These are phyloP conservation scores for Halcyon badia DNA, from an alignment of 2,797 vertebrate species.

Conservation along the genomic window DNA sequence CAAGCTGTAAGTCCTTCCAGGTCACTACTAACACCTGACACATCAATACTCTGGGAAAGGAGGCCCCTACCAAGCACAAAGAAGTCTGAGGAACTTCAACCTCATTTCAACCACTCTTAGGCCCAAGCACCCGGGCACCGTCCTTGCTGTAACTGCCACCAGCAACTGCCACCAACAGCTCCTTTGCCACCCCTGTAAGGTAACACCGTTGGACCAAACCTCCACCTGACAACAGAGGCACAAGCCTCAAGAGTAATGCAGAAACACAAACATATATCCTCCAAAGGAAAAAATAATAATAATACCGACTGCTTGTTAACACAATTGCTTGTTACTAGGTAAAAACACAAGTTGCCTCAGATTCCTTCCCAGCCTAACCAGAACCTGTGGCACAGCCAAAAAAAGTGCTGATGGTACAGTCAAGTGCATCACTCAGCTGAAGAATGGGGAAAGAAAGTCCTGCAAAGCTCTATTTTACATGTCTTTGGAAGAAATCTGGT, in stretches of 20 bases:
- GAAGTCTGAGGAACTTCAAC: neutral
- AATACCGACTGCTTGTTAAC: neutral
- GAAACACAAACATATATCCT: fast-evolving
- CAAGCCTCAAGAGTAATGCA: fast-evolving
- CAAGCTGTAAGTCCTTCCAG: neutral
- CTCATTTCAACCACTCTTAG: neutral
- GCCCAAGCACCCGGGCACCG: neutral
- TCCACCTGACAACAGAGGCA: fast-evolving
- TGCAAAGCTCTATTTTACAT: fast-evolving
- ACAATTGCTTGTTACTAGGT: neutral
- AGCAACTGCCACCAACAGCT: neutral
- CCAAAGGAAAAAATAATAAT: neutral
- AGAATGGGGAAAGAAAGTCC: fast-evolving
- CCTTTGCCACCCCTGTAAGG: neutral
- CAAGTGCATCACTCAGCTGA: neutral
- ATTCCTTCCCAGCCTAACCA: neutral
- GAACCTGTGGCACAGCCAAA: neutral
- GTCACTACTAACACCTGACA: neutral
- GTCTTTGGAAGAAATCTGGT: neutral
- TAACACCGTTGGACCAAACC: neutral
- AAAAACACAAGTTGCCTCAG: neutral
- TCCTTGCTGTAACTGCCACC: neutral
- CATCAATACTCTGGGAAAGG: neutral
- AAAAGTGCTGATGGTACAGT: neutral
- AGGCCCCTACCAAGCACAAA: neutral